Percentiles rank a stretch among this genome's conserved stretches.
These are phyloP conservation scores for Pemphredon lugubris DNA, from an alignment of 2,888 invertebrate species.

Conservation along the genomic window DNA sequence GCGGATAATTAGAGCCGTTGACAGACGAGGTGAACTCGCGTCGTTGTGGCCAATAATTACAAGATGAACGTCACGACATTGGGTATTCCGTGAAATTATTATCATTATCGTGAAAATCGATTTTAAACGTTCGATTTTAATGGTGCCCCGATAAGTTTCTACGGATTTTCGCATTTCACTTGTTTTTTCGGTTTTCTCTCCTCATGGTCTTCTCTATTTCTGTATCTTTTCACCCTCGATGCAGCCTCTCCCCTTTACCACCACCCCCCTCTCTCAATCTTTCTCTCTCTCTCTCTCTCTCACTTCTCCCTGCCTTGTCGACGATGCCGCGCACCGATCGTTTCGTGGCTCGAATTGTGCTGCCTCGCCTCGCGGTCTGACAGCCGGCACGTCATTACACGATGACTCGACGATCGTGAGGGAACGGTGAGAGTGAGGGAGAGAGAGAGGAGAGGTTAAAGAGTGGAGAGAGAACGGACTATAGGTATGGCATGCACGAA, in stretches of 20 bases:
- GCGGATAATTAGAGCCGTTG: neutral
- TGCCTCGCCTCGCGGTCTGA: conserved; percentile 71
- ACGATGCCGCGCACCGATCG: conserved; percentile 59
- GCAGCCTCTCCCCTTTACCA: neutral
- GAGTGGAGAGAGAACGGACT: conserved; percentile 32
- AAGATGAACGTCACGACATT: too few species aligned
- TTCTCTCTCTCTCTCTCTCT: conserved; percentile 24
- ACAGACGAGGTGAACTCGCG: neutral
- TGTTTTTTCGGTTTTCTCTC: too few species aligned
- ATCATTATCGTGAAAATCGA: too few species aligned
- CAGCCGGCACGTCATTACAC: conserved; percentile 80
- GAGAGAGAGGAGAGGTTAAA: conserved; percentile 1
- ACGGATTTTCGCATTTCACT: too few species aligned
- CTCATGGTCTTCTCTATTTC: neutral
- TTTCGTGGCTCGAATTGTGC: conserved; percentile 69
- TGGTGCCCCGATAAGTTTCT: too few species aligned
- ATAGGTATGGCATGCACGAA: conserved; percentile 58
- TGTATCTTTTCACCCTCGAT: neutral
- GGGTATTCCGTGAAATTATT: too few species aligned
- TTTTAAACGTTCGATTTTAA: too few species aligned
- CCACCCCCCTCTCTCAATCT: conserved; percentile 23
- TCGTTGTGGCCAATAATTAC: too few species aligned
- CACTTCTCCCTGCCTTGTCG: conserved; percentile 28
- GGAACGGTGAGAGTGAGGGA: conserved; percentile 27
- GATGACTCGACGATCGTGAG: conserved; percentile 77